Evolutionary conservation across 2,113 vertebrate genomes (phyloP).

Genomic region (Rhea americana): DNA sequence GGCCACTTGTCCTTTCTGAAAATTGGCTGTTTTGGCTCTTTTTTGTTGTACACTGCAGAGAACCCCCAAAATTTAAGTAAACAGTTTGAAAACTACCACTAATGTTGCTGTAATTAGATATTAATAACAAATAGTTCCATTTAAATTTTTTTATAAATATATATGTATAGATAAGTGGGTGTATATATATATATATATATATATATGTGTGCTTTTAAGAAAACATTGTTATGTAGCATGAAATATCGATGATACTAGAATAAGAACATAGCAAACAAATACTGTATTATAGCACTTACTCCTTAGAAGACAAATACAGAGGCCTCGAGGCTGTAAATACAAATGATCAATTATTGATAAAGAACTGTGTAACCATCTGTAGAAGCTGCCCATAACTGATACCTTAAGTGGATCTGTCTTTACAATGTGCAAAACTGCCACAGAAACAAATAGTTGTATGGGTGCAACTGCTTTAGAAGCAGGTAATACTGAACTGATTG

Average conservation of each 20-base stretch:
- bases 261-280: background rate
- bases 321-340: background rate
- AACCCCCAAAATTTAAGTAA: background rate
- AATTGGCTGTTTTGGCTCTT: background rate
- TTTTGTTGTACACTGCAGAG: background rate
- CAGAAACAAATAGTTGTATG: background rate
- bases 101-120: background rate
- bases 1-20: background rate
- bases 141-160: no score
- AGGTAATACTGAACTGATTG: background rate
- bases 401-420: background rate
- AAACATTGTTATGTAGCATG: background rate
- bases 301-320: background rate
- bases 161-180: no score
- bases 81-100: background rate
- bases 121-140: background rate
- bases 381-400: background rate
- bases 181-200: no score
- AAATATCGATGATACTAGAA: background rate
- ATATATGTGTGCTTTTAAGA: background rate
- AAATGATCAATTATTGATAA: background rate
- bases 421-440: background rate
- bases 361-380: background rate
- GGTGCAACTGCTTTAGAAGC: background rate
- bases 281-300: background rate